Base-by-base conservation (phyloP, 2,888 invertebrate species). In the Amiota mariae region DNA sequence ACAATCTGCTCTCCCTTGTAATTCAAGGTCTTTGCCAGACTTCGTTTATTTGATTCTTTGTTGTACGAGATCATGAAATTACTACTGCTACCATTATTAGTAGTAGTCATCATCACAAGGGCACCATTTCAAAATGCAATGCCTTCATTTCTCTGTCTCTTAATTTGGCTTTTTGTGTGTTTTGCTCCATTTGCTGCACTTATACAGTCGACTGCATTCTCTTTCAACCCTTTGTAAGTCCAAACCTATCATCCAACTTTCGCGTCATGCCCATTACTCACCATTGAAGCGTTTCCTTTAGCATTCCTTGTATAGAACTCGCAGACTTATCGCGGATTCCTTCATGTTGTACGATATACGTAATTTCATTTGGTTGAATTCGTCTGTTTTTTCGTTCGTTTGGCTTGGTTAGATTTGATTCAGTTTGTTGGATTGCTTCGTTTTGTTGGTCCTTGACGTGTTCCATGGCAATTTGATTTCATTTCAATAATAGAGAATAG, bases 401-500 rank as follows among this genome's bases (percentile, higher is more conserved):
- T 20, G 36, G 48, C 15, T 36, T 36, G 74, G 47, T 59, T 73
- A 79, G 75, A 76, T 74, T 81, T 75, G 80, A 78, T 77, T 81
- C 78, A 78, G 80, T 76, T 78, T 79, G 72, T 75, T 78, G 71
- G 76, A 48, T 48, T 71, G 57, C n/a, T 20, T 72, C 59, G 70
- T 76, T 77, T 36, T 36, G 36, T 36, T 72, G 57, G 72, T 10
- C 20, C 24, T 18, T 63, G 63, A 85, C 83, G 83, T 84, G 83
- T 76, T 78, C 78, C 78, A 78, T 76, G 81, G 85, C 83, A 79
- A 85, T 84, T 82, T 20, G 4, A 59, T 20, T 15, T 85, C 83
- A 85, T 82, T 63, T 68, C 85, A 85, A 85, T 85, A 82, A 85
- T 82, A 80, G 85, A 85, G 83, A 84, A 85, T 80, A 81, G 85